phyloP scores from a whole-genome alignment of 1,140 invertebrate genomes.

The Carposina sasakii region DNA sequence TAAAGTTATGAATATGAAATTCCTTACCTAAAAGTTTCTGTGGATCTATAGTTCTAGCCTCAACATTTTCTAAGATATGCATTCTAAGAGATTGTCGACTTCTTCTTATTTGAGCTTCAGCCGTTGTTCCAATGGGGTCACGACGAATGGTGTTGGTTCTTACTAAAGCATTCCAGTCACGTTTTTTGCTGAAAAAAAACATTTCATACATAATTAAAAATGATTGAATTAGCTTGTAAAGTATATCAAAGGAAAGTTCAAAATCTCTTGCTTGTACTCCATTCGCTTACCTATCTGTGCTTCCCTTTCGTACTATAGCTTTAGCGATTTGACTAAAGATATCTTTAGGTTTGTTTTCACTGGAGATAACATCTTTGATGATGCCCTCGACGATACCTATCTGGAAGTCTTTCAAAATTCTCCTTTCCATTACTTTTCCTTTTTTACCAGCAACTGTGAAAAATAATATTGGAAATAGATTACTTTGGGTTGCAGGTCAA shows the following conservation, averaged over 20 bases:
- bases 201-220: not conserved
- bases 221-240: not conserved
- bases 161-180: constrained; percentile 90
- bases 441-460: constrained; percentile 84
- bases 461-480: no score
- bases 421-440: constrained; percentile 86
- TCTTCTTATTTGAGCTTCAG: constrained; percentile 75
- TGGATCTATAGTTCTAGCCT: constrained; percentile 78
- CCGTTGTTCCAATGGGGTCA: constrained; percentile 86
- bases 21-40: constrained; percentile 77
- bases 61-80: constrained; percentile 76
- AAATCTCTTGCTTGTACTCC: not conserved
- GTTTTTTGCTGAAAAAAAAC: constrained; percentile 73
- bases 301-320: constrained; percentile 80
- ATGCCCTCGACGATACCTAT: constrained; percentile 89
- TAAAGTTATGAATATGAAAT: not conserved
- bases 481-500: no score
- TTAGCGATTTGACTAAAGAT: constrained; percentile 85
- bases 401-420: constrained; percentile 91
- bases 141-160: constrained; percentile 77
- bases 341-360: constrained; percentile 80
- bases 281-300: constrained; percentile 60
- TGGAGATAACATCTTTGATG: constrained; percentile 80
- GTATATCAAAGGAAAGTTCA: not conserved
- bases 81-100: constrained; percentile 80